Conservation (phyloP, 2,113 vertebrate species). For the Aplodontia rufa region DNA sequence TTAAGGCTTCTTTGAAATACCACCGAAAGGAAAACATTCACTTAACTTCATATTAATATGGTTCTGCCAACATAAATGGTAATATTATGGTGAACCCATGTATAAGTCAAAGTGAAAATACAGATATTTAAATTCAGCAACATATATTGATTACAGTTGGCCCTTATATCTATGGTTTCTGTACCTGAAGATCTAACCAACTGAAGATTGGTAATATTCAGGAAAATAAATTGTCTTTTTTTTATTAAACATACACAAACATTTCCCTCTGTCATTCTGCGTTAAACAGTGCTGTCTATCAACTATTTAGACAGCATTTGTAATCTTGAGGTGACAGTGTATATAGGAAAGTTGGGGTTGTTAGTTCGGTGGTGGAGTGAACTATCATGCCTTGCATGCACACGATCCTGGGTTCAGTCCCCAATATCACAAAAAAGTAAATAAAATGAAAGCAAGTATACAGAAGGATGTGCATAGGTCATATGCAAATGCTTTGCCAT, state of each 20-base stretch:
- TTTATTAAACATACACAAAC: neutral
- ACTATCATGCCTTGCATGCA: too few species aligned
- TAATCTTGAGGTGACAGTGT: neutral
- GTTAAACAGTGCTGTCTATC: neutral
- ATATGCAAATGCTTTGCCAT: neutral
- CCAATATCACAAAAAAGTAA: neutral
- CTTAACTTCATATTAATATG: neutral
- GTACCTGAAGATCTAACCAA: neutral
- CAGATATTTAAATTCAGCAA: neutral
- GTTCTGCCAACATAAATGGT: neutral
- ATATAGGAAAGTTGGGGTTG: neutral
- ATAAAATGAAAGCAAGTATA: neutral
- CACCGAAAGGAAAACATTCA: neutral
- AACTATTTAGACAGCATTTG: too few species aligned
- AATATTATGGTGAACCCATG: neutral
- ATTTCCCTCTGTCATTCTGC: too few species aligned
- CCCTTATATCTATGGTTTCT: neutral
- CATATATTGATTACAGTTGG: neutral
- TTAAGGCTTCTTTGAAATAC: conserved; percentile 21
- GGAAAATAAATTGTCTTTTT: neutral
- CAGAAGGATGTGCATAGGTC: neutral
- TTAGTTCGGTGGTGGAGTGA: neutral
- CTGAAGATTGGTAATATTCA: neutral
- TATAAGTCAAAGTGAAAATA: neutral
- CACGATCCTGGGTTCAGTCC: neutral